Conservation (phyloP, 2,113 vertebrate genomes). For the Dascyllus trimaculatus region DNA sequence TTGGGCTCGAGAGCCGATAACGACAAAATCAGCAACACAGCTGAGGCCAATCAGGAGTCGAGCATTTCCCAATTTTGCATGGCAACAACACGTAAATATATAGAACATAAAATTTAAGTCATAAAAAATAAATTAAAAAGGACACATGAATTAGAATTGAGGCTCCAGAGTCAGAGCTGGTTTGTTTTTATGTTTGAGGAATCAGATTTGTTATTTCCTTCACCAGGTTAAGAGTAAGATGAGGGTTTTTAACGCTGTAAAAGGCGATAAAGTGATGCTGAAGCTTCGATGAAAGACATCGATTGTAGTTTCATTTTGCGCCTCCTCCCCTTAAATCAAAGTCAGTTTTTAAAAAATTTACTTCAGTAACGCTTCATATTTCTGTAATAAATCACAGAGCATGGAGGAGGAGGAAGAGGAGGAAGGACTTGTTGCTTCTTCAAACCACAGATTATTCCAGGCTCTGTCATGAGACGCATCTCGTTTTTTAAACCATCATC, state of each 20-base stretch:
- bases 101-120: not conserved
- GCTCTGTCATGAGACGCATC: not conserved
- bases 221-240: too few species aligned
- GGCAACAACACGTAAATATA: too few species aligned
- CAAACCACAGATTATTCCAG: not conserved
- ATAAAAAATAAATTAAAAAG: not conserved
- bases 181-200: not conserved
- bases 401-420: not conserved
- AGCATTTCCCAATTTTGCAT: not conserved
- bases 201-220: not conserved
- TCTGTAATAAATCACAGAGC: not conserved
- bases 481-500: not conserved
- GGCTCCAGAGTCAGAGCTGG: not conserved
- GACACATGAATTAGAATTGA: not conserved
- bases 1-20: too few species aligned
- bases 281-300: not conserved
- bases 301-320: not conserved
- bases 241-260: not conserved
- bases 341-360: fast-evolving
- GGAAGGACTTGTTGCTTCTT: slow-evolving; percentile 36
- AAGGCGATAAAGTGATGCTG: not conserved
- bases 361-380: not conserved
- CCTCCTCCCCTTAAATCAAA: not conserved
- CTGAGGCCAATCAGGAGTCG: not conserved
- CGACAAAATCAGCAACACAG: not conserved